Base-by-base conservation (phyloP, 2,888 invertebrate species). In the Tridacna gigas region DNA sequence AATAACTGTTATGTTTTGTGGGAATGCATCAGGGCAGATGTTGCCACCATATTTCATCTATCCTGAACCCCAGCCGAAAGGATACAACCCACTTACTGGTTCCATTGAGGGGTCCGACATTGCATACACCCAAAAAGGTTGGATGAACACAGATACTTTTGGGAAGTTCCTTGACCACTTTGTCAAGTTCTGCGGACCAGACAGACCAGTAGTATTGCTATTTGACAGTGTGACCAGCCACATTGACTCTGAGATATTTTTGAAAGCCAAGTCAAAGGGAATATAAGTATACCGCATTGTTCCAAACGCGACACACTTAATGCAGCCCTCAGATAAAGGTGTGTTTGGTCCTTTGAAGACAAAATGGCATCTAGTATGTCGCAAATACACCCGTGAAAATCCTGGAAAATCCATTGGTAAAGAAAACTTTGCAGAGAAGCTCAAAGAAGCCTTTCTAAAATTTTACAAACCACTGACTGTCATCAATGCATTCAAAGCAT, bases 151-250 rank as follows among this genome's bases (percentile, higher is more conserved):
- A 26, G 12, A 2, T 12, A 80, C 80, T 28, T 80, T 79, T 69
- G n/a, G 45, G 20, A 74, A 80, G 11, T 77, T 86, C 67, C 77
- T 88, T 74, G 67, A 66, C 7, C 86, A 83, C 61, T 86, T 89
- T 75, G 80, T 84, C 60, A 82, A 79, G 45, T 22, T 67, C 66
- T 78, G 73, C 15, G 85, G 81, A 20, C 61, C 69, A 15, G 80
- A 88, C 0, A 48, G 83, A 4, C 83, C 86, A n/a, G 79, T 83
- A 9, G 76, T 86, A 0, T 63, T 86, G 20, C 56, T 84, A n/a
- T 56, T 86, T 63, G 81, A 88, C 77, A 86, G 81, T 79, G 83
- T 86, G 20, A 77, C 81, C 48, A 81, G 83, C 56, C 83, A 81
- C 60, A 65, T 88, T 45, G 69, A 78, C 51, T 74, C 28, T 18